Conservation (phyloP, 2,797 vertebrate species). For the Leontopithecus rosalia region DNA sequence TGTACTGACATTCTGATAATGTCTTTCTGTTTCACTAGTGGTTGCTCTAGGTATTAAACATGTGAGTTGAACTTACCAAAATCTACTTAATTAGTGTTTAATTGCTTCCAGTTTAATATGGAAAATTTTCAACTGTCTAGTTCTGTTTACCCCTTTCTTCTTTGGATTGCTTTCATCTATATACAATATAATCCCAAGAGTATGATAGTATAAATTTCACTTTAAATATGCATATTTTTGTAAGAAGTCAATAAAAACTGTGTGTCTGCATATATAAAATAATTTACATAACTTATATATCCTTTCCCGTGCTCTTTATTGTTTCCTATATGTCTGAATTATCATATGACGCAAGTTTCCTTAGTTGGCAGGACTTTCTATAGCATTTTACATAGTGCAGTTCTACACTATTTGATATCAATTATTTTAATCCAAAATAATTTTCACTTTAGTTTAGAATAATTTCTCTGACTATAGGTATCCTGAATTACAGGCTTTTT, state of each 20-base stretch:
- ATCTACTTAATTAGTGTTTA: not conserved
- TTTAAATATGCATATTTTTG: not conserved
- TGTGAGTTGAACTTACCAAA: not conserved
- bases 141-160: not conserved
- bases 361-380: not conserved
- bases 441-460: not conserved
- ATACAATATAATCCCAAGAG: not conserved
- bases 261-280: not conserved
- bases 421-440: conserved; percentile 6
- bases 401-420: not conserved
- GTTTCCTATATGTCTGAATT: not conserved
- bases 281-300: not conserved
- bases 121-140: not conserved
- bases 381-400: not conserved
- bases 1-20: not conserved
- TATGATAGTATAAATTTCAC: not conserved
- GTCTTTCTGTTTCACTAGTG: not conserved
- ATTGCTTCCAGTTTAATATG: not conserved
- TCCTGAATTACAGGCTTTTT: not conserved
- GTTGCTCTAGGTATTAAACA: not conserved
- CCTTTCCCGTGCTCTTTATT: not conserved
- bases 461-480: not conserved
- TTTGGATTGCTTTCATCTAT: not conserved
- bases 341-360: not conserved
- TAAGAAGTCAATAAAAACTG: not conserved